Conservation (phyloP, 2,113 vertebrate species). For the Xenopus borealis region DNA sequence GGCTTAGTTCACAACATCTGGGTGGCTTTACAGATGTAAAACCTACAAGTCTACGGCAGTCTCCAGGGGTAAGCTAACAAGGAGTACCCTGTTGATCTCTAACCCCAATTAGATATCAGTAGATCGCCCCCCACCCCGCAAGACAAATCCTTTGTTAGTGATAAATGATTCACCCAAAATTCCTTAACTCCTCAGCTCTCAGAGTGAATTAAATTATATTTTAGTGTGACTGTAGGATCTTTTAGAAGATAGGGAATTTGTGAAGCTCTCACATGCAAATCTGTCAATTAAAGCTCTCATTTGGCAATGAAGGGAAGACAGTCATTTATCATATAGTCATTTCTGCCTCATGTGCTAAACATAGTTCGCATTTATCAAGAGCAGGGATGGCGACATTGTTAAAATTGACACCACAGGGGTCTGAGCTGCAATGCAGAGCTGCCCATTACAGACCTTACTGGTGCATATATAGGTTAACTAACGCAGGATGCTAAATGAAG, state of each 20-base stretch:
- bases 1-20: no score
- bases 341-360: neutral
- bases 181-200: neutral
- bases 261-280: neutral
- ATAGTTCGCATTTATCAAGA: neutral
- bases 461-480: neutral
- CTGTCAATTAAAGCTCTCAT: neutral
- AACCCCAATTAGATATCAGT: slow-evolving; percentile 17
- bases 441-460: neutral
- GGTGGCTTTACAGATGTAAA: no score
- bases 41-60: no score
- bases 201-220: neutral
- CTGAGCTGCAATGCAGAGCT: neutral
- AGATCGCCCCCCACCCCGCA: neutral
- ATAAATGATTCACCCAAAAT: neutral
- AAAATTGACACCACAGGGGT: neutral
- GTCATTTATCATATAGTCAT: neutral
- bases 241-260: neutral
- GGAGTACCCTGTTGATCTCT: neutral
- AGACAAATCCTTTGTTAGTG: neutral
- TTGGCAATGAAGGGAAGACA: neutral
- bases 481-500: neutral
- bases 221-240: no score
- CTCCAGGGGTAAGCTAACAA: neutral
- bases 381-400: neutral